Conservation (phyloP, 2,797 vertebrate species). For the Propithecus deckenii region DNA sequence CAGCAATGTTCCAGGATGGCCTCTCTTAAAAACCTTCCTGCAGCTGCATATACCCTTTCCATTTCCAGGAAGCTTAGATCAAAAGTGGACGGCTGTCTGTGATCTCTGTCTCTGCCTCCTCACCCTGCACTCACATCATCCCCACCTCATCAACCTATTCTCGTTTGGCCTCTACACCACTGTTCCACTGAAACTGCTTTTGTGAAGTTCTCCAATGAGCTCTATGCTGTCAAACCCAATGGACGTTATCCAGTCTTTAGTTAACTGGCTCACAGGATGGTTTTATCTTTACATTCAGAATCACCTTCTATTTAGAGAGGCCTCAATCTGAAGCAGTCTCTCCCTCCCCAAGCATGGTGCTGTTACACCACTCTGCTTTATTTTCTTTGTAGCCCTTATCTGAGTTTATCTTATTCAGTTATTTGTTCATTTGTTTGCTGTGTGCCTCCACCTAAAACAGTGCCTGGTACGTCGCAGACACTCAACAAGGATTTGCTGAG, state of each 20-base stretch:
- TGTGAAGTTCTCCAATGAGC: neutral
- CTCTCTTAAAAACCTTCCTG: neutral
- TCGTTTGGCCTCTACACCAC: neutral
- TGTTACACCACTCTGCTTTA: neutral
- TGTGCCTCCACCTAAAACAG: neutral
- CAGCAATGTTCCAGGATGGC: neutral
- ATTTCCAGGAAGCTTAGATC: neutral
- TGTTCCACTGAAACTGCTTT: neutral
- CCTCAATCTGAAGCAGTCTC: neutral
- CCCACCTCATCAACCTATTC: neutral
- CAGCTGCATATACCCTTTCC: neutral
- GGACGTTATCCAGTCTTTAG: neutral
- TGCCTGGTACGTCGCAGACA: conserved; percentile 41
- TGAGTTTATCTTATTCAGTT: neutral
- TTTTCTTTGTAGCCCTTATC: neutral
- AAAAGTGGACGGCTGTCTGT: neutral
- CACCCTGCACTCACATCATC: neutral
- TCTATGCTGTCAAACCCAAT: neutral
- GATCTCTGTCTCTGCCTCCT: neutral
- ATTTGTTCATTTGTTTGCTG: conserved; percentile 11
- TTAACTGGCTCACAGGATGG: neutral
- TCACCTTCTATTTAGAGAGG: neutral
- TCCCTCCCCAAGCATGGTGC: neutral
- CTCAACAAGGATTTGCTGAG: conserved; percentile 10
- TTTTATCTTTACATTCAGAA: neutral